A percentile compares a stretch with the other conserved stretches of the same genome.
phyloP scores from a whole-genome alignment of 2,113 vertebrate species.

The Halichoerus grypus region DNA sequence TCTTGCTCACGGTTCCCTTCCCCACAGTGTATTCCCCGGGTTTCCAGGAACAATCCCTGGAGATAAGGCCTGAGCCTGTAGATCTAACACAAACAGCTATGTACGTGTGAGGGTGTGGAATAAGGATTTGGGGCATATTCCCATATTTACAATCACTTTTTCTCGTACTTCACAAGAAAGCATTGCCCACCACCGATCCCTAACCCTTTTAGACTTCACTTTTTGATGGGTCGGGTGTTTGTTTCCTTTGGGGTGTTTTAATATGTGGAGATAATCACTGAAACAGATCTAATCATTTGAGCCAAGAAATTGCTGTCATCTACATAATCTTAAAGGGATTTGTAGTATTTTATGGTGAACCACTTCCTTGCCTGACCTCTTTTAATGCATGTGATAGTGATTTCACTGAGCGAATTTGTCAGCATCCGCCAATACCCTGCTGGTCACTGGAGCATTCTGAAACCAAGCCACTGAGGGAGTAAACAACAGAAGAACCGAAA shows the following conservation, averaged over 20 bases:
- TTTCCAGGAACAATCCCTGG: not conserved
- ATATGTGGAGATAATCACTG: constrained; percentile 34
- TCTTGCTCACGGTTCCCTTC: not conserved
- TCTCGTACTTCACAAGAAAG: not conserved
- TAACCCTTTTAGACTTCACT: not conserved
- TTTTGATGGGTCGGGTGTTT: constrained; percentile 11
- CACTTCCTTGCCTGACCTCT: constrained; percentile 66
- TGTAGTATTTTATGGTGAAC: constrained; percentile 62
- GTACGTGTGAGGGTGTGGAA: not conserved
- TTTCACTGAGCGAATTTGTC: constrained; percentile 41
- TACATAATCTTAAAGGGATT: not conserved
- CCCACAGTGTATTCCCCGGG: not conserved
- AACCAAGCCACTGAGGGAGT: not conserved
- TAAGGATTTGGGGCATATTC: not conserved
- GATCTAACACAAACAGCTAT: not conserved
- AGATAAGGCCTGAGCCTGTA: not conserved
- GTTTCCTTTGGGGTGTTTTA: constrained; percentile 40
- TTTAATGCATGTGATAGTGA: not conserved
- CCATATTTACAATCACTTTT: not conserved
- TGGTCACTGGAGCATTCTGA: not conserved
- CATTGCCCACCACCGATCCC: not conserved
- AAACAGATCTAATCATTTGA: constrained; percentile 50
- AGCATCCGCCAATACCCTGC: not conserved
- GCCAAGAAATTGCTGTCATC: constrained; percentile 2
- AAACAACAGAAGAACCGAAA: not conserved